A percentile compares a stretch with the other conserved stretches of the same genome.
phyloP scores from a whole-genome alignment of 2,113 vertebrate species.

The Bufo bufo region DNA sequence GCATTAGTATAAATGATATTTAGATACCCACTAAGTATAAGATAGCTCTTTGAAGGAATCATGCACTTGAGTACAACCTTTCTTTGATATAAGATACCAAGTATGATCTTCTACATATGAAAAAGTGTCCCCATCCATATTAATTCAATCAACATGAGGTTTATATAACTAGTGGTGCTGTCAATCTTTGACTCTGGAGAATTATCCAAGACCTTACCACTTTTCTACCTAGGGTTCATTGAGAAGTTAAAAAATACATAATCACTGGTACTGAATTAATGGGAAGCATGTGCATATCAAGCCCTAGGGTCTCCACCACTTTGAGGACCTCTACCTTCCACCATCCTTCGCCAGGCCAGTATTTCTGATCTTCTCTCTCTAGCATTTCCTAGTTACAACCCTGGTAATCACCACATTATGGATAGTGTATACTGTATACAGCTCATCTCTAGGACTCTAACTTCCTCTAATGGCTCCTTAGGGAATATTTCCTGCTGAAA shows the following conservation, averaged over 20 bases:
- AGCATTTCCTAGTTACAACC: too few species aligned
- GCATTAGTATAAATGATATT: background rate
- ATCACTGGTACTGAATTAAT: background rate
- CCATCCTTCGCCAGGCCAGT: too few species aligned
- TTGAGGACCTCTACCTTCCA: too few species aligned
- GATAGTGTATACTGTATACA: background rate
- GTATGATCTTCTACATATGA: background rate
- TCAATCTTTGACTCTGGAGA: background rate
- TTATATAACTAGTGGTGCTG: background rate
- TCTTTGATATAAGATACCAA: slow-evolving; percentile 16
- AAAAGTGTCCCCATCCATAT: background rate
- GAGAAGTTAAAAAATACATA: background rate
- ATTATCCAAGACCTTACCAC: background rate
- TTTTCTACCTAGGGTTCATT: too few species aligned
- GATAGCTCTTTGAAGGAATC: background rate
- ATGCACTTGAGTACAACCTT: background rate
- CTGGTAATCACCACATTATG: too few species aligned
- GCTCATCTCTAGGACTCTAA: background rate
- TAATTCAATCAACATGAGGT: background rate
- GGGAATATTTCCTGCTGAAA: background rate
- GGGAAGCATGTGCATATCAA: background rate
- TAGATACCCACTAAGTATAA: background rate
- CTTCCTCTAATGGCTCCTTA: background rate
- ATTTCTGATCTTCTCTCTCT: too few species aligned
- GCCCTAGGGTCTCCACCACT: too few species aligned